These are phyloP conservation scores for Apis dorsata DNA, from an alignment of 1,140 invertebrate species.

Conservation along the genomic window DNA sequence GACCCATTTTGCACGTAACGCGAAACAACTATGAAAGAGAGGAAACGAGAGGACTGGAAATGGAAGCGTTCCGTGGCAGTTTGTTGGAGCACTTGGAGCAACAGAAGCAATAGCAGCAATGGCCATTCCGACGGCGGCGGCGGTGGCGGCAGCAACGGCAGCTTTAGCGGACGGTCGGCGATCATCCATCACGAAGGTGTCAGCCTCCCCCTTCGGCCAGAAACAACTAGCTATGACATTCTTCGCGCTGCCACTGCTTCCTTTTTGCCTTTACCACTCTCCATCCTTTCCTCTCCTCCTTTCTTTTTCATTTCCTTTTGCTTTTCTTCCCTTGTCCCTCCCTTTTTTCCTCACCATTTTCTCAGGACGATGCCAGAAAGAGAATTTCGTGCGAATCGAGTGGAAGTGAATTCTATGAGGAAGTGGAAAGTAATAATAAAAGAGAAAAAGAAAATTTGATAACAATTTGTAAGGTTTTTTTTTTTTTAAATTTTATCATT, in stretches of 20 bases:
- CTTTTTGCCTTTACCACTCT: constrained; percentile 63
- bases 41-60: no score
- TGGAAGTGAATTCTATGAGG: no score
- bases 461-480: no score
- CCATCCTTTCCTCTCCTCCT: constrained; percentile 48
- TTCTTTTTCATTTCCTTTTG: no score
- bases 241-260: constrained; percentile 75
- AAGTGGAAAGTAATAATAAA: no score
- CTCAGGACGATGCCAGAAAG: no score
- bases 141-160: constrained; percentile 67
- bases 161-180: constrained; percentile 73
- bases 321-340: no score
- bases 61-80: constrained; percentile 18
- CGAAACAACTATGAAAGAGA: background rate
- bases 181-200: constrained; percentile 78
- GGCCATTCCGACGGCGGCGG: constrained; percentile 58
- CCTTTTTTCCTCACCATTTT: no score
- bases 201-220: constrained; percentile 73
- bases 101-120: constrained; percentile 61
- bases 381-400: no score
- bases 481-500: no score
- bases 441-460: no score
- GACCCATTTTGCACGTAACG: background rate
- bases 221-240: constrained; percentile 80
- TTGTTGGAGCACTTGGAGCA: constrained; percentile 49